Conservation (phyloP, 2,797 vertebrate species). For the Cryptoprocta ferox region DNA sequence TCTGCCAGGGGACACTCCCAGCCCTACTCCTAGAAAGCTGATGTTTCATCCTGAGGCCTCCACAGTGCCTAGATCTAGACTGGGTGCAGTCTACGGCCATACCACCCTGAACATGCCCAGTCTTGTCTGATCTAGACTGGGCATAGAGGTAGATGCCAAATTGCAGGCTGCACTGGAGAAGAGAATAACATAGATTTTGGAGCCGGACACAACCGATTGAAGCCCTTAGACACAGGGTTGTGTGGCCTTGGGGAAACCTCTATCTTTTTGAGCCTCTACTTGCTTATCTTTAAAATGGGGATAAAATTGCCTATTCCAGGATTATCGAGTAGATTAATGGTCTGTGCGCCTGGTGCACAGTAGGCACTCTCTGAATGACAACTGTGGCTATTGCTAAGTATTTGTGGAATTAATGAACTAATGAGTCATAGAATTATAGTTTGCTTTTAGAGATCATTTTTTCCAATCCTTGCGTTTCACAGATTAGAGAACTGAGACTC, state of each 20-base stretch:
- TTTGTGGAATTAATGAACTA: not conserved
- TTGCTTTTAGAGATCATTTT: not conserved
- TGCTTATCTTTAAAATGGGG: slow-evolving; percentile 1
- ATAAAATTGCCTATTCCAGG: not conserved
- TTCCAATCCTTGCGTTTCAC: not conserved
- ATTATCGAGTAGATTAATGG: not conserved
- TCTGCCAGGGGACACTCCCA: not conserved
- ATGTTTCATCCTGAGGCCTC: not conserved
- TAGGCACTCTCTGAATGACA: not conserved
- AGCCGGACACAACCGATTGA: not conserved
- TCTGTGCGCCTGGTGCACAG: not conserved
- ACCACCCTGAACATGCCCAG: no score
- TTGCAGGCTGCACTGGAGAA: not conserved
- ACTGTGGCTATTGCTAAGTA: not conserved
- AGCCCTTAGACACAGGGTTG: not conserved
- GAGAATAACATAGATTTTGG: not conserved
- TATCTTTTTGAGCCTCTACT: not conserved
- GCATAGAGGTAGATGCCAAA: not conserved
- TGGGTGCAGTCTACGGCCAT: no score
- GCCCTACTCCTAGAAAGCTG: not conserved
- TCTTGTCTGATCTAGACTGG: not conserved
- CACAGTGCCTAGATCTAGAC: not conserved
- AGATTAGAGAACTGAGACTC: not conserved
- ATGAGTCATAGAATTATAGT: not conserved
- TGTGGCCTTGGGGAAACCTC: not conserved